Evolutionary conservation across 2,113 vertebrate species (phyloP).

Genomic region (Pelvicachromis taeniatus): DNA sequence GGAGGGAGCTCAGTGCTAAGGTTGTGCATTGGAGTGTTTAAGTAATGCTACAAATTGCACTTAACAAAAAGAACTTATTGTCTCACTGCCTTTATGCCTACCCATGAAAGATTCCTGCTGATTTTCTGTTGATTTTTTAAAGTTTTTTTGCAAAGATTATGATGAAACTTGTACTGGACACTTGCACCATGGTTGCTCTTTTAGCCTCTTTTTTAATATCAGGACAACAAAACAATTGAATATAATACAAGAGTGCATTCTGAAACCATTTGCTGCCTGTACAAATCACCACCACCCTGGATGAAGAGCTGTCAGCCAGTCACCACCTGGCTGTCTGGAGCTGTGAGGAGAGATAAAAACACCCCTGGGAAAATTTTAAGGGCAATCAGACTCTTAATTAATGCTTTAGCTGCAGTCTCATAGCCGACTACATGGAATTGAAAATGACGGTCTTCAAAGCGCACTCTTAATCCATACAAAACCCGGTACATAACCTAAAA

Average conservation of each 20-base stretch:
- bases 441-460: slow-evolving; percentile 11
- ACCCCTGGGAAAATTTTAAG: slow-evolving; percentile 7
- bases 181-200: neutral
- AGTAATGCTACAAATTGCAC: slow-evolving; percentile 49
- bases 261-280: neutral
- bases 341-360: neutral
- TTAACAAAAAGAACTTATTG: slow-evolving; percentile 15
- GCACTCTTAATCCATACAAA: neutral
- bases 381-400: slow-evolving; percentile 27
- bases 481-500: neutral
- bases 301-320: neutral
- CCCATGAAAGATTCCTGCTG: neutral
- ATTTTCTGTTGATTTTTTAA: neutral
- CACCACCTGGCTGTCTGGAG: neutral
- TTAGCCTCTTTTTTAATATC: neutral
- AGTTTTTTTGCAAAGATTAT: neutral
- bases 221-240: neutral
- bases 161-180: neutral
- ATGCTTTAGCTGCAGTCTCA: slow-evolving; percentile 2
- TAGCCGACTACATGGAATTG: neutral
- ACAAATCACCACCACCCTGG: neutral
- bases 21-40: slow-evolving; percentile 31
- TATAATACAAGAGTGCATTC: neutral
- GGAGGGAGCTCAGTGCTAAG: neutral
- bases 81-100: neutral